Evolutionary conservation across 2,113 vertebrate genomes (phyloP).

Genomic region (Danio rerio): GRCz12tu NC_133196.1:42405001-42405500

Average conservation of each 20-base stretch:
- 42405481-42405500: too few relatives aligned
- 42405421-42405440: too few relatives aligned
- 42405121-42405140: slow-evolving; percentile 31
- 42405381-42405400: not conserved
- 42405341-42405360: not conserved
- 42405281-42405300: slow-evolving; percentile 13
- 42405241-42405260: too few relatives aligned
- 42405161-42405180: slow-evolving; percentile 3
- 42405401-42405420: not conserved
- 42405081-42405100: slow-evolving; percentile 26
- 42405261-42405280: not conserved
- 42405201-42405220: not conserved
- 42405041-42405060: slow-evolving; percentile 9
- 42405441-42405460: too few relatives aligned
- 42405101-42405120: slow-evolving; percentile 23
- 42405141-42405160: slow-evolving; percentile 34
- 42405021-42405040: not conserved
- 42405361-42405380: not conserved
- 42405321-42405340: not conserved
- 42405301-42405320: not conserved
- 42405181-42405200: not conserved
- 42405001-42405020: not conserved
- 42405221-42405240: too few relatives aligned
- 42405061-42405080: slow-evolving; percentile 37
- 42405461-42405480: too few relatives aligned